These are phyloP conservation scores for Karalla daura DNA, from an alignment of 2,797 vertebrate genomes.

Conservation along the genomic window DNA sequence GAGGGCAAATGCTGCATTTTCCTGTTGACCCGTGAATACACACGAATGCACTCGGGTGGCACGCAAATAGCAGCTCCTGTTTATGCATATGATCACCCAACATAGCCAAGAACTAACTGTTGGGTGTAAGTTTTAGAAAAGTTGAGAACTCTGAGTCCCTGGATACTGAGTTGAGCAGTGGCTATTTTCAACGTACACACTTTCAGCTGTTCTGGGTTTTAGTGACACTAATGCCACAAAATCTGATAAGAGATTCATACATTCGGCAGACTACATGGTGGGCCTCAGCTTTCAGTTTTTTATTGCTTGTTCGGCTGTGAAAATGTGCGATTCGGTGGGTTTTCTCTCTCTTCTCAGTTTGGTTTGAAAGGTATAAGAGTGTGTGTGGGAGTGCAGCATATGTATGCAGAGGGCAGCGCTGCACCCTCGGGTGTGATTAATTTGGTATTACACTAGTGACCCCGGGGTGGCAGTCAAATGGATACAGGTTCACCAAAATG, in stretches of 20 bases:
- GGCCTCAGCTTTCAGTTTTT: background rate
- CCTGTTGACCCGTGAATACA: constrained; percentile 75
- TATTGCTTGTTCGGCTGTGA: too few relatives aligned
- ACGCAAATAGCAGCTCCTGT: constrained; percentile 55
- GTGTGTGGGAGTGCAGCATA: background rate
- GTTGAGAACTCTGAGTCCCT: background rate
- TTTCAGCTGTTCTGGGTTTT: background rate
- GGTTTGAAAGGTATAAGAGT: background rate
- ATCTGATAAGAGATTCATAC: background rate
- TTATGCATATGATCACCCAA: constrained; percentile 57
- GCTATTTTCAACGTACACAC: too few relatives aligned
- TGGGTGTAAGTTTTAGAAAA: constrained; percentile 36
- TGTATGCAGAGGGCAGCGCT: background rate
- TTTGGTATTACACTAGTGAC: background rate
- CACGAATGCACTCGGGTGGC: constrained; percentile 57
- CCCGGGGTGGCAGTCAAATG: background rate
- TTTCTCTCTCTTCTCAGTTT: too few relatives aligned
- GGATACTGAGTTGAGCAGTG: too few relatives aligned
- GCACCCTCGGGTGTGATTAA: constrained; percentile 5
- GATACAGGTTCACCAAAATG: background rate
- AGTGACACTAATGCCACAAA: background rate
- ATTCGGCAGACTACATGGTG: background rate
- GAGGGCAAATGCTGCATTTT: constrained; percentile 70
- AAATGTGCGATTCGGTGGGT: too few relatives aligned
- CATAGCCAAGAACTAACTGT: constrained; percentile 30